phyloP scores from a whole-genome alignment of 2,888 invertebrate genomes.

The Lithophane socia region DNA sequence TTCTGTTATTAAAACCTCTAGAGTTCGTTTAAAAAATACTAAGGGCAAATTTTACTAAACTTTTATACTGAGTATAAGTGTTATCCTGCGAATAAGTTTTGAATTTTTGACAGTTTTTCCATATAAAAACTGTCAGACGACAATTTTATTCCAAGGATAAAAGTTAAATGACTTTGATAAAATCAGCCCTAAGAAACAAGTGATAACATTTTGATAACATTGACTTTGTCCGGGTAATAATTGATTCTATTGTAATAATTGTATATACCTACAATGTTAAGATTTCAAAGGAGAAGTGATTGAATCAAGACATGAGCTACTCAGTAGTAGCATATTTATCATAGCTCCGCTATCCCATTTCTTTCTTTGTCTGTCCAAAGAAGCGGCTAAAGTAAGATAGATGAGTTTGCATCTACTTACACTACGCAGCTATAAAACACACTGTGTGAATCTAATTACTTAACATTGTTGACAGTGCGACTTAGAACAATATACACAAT shows the following conservation, averaged over 20 bases:
- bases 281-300: neutral
- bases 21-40: neutral
- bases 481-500: neutral
- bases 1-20: neutral
- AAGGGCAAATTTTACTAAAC: too few relatives aligned
- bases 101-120: neutral
- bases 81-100: too few relatives aligned
- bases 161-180: too few relatives aligned
- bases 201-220: neutral
- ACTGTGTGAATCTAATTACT: conserved; percentile 24
- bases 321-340: conserved; percentile 23
- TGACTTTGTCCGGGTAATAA: neutral
- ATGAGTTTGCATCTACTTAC: conserved; percentile 28
- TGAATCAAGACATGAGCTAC: neutral
- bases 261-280: neutral
- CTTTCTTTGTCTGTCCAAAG: conserved; percentile 26
- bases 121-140: neutral
- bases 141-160: neutral
- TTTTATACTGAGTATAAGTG: too few relatives aligned
- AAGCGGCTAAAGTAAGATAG: conserved; percentile 29
- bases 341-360: conserved; percentile 15
- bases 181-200: too few relatives aligned
- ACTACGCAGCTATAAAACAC: neutral
- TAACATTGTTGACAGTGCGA: neutral
- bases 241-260: neutral